Base-by-base conservation (phyloP, 2,888 invertebrate species). In the Nipponacmea schrenckii region DNA sequence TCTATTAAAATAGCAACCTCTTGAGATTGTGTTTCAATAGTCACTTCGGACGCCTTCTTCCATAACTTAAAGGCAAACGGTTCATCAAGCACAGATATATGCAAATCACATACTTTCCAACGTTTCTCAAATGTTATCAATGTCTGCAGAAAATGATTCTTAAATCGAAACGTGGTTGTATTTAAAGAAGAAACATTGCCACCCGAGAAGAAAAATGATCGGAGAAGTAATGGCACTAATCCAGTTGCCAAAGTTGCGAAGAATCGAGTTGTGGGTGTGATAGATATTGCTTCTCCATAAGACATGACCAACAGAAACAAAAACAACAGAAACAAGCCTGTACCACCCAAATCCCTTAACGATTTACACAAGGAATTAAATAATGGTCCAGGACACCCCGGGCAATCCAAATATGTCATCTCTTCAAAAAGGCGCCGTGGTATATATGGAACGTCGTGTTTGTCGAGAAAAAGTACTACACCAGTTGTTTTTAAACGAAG, bases 171-270 rank as follows among this genome's bases (percentile, higher is more conserved):
- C 10, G 10, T 56, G 20, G 20, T 24, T 12, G 56, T 56, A 24
- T 56, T 24, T 24, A 56, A 56, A 24, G 56, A 20, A 24, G 56
- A 24, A 7, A 20, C 14, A 24, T 20, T 10, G 20, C 12, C 56
- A 24, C 24, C 24, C 12, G 56, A n/a, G 3, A 56, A 56, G 24
- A 56, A 56, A 24, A 56, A 56, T 10, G 24, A 56, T 24, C 24
- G 56, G 24, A 56, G 56, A 56, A 56, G 56, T 24, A 76, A 64
- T 3, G 76, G 76, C 12, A 74, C 70, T 45, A 74, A 48, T 2
- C 76, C 76, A 1, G 76, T 64, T n/a, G 70, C 66, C 39, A 76
- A 68, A 8, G 72, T 74, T 31, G 72, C 74, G 65, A 74, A 76
- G 69, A 76, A 68, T 39, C 72, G 72, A 15, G 68, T 71, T 66